phyloP scores from a whole-genome alignment of 2,888 invertebrate species.

The Drosophila histrio region DNA sequence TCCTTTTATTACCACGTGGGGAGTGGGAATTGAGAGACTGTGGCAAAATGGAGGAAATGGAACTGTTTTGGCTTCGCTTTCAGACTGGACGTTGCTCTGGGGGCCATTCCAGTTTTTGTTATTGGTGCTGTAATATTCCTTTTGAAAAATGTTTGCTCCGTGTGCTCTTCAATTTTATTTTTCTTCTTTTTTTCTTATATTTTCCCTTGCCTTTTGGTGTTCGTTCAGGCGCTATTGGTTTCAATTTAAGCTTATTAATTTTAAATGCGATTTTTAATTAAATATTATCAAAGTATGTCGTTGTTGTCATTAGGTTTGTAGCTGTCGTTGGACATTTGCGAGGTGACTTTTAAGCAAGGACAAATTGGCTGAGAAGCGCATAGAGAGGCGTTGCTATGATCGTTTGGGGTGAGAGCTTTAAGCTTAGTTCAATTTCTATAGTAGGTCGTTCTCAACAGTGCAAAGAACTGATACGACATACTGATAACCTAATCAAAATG shows the following conservation, averaged over 20 bases:
- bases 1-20: constrained; percentile 67
- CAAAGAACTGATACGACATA: constrained; percentile 80
- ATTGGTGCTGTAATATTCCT: constrained; percentile 67
- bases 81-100: constrained; percentile 24
- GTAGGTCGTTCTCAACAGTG: constrained; percentile 67
- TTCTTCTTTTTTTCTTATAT: constrained; percentile 10
- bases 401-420: neutral
- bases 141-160: constrained; percentile 63
- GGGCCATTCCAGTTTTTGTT: constrained; percentile 42
- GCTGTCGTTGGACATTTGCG: neutral
- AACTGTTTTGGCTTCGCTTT: constrained; percentile 14
- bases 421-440: constrained; percentile 25
- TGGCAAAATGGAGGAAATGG: neutral
- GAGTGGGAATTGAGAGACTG: constrained; percentile 6
- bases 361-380: neutral
- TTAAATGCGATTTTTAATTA: constrained; percentile 76
- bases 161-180: constrained; percentile 10
- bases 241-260: constrained; percentile 78
- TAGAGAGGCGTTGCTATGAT: neutral
- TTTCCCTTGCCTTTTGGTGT: constrained; percentile 41
- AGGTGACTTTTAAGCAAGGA: neutral
- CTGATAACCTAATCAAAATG: constrained; percentile 68
- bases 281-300: constrained; percentile 67
- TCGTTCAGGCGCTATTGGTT: constrained; percentile 68
- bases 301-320: constrained; percentile 47